Base-by-base conservation (phyloP, 2,113 vertebrate genomes). In the Dicaeum eximium region DNA sequence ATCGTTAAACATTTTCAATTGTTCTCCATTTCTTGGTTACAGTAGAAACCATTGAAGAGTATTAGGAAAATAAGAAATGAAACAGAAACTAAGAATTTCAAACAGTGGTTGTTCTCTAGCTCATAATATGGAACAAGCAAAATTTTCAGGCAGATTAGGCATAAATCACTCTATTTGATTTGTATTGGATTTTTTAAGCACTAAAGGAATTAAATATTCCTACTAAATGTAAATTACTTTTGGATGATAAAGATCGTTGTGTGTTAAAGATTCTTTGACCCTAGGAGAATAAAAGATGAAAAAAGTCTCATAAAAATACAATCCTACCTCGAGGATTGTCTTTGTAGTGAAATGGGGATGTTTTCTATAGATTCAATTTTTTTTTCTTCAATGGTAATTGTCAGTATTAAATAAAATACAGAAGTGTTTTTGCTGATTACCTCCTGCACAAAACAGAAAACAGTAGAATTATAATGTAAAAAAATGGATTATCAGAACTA, bases 171-270 rank as follows among this genome's bases (percentile, higher is more conserved):
- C 4, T 25, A 45, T 87, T 94, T 71, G 3, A 62, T 90, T 95
- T 96, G 86, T n/a, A n/a, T n/a, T n/a, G 10, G 2, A 45, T 60
- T 95, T 70, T 80, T 90, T 56, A 84, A 75, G 45, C 53, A 92
- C 80, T 47, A 28, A 69, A 87, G 15, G 92, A 44, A 94, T 84
- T 94, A 93, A 96, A 94, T 88, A 66, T 75, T 94, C 92, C 80
- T 95, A 33, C 90, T 80, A 90, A 96, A 93, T 87, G 24, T 37
- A 85, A 88, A 91, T 93, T 95, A 65, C 21, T 86, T 95, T 81
- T 40, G 45, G n/a, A 73, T 80, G 1, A 82, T 84, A 54, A 91
- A 88, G 51, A 79, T 31, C 33, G 80, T 70, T 92, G 48, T 58
- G 35, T 50, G 13, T 47, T 77, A 24, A 66, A 91, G 18, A 53